These are phyloP conservation scores for Catharus ustulatus DNA, from an alignment of 2,797 vertebrate species.

Conservation along the genomic window DNA sequence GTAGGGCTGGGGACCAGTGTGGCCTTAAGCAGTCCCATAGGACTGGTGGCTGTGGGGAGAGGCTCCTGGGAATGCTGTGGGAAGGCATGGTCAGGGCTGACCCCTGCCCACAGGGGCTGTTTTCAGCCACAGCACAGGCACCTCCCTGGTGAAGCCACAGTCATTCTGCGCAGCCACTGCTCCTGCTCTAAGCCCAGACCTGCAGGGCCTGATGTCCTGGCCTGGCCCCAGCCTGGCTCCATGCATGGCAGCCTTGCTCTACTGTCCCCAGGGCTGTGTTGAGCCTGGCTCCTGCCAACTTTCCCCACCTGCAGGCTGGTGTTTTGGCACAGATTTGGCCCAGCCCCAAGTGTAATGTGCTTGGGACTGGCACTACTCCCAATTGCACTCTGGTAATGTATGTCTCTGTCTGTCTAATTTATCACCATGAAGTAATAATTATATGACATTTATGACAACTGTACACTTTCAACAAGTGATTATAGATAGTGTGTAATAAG, in stretches of 20 bases:
- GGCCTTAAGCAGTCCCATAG: neutral
- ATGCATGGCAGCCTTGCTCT: neutral
- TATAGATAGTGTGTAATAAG: neutral
- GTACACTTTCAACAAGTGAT: neutral
- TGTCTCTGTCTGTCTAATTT: neutral
- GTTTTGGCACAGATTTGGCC: neutral
- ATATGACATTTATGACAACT: neutral
- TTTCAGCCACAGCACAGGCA: neutral
- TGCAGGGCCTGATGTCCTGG: neutral
- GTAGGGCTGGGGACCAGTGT: too few species aligned
- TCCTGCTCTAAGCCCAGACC: neutral
- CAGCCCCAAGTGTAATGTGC: neutral
- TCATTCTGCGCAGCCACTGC: neutral
- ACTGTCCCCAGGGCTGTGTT: neutral
- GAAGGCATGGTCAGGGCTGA: neutral
- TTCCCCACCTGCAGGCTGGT: neutral
- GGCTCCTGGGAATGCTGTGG: neutral
- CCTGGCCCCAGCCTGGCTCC: neutral
- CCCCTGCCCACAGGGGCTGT: neutral
- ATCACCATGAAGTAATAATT: neutral
- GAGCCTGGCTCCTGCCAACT: neutral
- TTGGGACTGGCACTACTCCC: rapidly evolving
- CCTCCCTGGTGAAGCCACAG: neutral
- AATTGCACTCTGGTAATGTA: neutral
- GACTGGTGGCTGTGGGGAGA: neutral